Conservation (phyloP, 2,888 invertebrate species). For the Stenoptilia bipunctidactyla region DNA sequence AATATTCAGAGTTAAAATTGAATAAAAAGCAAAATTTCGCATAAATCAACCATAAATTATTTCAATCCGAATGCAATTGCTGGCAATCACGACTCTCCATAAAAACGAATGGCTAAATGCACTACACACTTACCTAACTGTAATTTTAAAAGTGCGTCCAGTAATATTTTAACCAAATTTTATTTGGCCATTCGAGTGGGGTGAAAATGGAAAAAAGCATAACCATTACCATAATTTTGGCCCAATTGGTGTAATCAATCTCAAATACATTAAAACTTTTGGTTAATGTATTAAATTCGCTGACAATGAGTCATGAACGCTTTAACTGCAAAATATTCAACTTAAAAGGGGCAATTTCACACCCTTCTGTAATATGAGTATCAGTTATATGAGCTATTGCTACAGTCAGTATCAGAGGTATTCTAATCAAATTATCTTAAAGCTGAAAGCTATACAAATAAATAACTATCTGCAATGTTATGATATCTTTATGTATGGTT, state of each 20-base stretch:
- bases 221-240: constrained; percentile 15
- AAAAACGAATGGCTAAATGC: no score
- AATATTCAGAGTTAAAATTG: no score
- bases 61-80: no score
- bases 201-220: constrained; percentile 1
- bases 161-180: background rate
- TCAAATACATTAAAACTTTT: constrained; percentile 35
- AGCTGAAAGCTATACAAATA: no score
- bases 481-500: no score
- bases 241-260: constrained; percentile 31
- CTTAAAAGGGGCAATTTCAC: constrained; percentile 40
- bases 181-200: background rate
- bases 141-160: background rate
- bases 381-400: constrained; percentile 36
- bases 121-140: no score
- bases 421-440: no score
- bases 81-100: no score
- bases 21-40: no score
- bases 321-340: constrained; percentile 50
- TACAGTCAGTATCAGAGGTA: no score
- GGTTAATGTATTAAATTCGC: constrained; percentile 59
- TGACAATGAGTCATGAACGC: constrained; percentile 46
- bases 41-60: no score
- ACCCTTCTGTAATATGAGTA: constrained; percentile 52
- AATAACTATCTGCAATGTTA: no score